These are phyloP conservation scores for Acipenser ruthenus DNA, from an alignment of 2,797 vertebrate genomes.

Conservation along the genomic window DNA sequence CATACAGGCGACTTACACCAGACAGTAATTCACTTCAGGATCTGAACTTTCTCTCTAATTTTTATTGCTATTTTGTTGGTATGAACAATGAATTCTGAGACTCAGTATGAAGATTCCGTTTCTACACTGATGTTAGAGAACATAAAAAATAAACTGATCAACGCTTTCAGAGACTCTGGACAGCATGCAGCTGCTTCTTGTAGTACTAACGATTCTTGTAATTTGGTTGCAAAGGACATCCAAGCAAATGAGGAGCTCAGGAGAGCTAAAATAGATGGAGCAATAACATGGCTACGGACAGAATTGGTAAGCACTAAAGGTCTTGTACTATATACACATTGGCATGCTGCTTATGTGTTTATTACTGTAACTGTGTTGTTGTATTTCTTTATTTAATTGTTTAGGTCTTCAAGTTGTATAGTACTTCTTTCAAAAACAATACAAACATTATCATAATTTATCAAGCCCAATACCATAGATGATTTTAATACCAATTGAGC, in stretches of 20 bases:
- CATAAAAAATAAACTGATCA: constrained; percentile 60
- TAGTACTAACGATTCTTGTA: constrained; percentile 6
- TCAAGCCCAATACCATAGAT: too few relatives aligned
- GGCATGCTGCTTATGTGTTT: neutral
- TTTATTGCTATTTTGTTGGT: constrained; percentile 1
- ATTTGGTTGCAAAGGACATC: constrained; percentile 38
- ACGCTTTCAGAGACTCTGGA: constrained; percentile 53
- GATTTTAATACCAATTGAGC: too few relatives aligned
- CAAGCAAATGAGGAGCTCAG: constrained; percentile 58
- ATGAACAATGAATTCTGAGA: constrained; percentile 45
- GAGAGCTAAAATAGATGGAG: constrained; percentile 60
- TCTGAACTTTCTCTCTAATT: constrained; percentile 7
- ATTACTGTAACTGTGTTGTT: neutral
- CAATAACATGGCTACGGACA: constrained; percentile 59
- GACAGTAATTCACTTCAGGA: too few relatives aligned
- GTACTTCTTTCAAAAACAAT: too few relatives aligned
- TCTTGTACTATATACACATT: too few relatives aligned
- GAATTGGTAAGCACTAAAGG: constrained; percentile 58
- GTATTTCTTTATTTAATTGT: too few relatives aligned
- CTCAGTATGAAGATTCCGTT: constrained; percentile 52
- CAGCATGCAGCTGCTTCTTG: constrained; percentile 26
- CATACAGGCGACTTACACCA: neutral
- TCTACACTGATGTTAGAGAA: constrained; percentile 62
- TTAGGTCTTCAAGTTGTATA: too few relatives aligned
- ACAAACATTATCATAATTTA: too few relatives aligned